Evolutionary conservation across 2,113 vertebrate genomes (phyloP).

Genomic region (Manacus vitellinus): DNA sequence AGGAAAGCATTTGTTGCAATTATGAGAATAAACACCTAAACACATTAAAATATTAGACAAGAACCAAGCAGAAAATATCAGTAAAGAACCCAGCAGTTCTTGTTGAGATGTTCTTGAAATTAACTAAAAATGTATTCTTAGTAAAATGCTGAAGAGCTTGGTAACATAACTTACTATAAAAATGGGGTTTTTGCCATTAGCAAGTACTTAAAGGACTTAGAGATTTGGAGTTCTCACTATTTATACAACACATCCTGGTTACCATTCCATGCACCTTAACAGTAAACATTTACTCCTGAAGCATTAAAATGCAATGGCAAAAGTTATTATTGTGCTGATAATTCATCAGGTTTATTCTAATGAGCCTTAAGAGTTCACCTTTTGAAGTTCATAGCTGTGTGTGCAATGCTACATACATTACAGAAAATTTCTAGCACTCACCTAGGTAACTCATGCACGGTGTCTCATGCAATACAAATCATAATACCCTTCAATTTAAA

Average conservation of each 20-base stretch:
- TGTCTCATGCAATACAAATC: background rate
- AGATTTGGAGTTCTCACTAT: background rate
- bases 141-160: background rate
- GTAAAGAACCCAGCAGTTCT: background rate
- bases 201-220: background rate
- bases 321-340: background rate
- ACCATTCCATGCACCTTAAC: background rate
- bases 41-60: background rate
- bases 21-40: background rate
- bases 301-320: background rate
- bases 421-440: background rate
- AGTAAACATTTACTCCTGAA: background rate
- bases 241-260: background rate
- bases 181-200: background rate
- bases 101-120: background rate
- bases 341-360: background rate
- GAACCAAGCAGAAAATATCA: background rate
- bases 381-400: background rate
- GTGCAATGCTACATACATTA: background rate
- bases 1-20: background rate
- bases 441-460: background rate
- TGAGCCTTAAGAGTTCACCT: background rate
- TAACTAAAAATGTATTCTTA: background rate
- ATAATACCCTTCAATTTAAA: background rate
- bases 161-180: background rate